These are phyloP conservation scores for Zaprionus davidi DNA, from an alignment of 1,140 invertebrate genomes.

Conservation along the genomic window DNA sequence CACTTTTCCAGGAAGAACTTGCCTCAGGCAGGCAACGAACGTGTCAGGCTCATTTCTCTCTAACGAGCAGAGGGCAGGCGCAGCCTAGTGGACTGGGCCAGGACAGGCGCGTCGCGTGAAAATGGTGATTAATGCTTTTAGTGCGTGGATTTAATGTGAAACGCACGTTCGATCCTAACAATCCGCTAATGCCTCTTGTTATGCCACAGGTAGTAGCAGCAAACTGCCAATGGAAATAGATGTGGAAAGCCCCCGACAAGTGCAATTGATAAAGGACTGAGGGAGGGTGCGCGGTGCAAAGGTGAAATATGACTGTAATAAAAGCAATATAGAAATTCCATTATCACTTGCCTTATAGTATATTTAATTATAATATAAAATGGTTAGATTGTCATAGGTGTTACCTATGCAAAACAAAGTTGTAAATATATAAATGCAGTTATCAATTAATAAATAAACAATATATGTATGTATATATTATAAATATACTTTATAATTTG, in stretches of 20 bases:
- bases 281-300: background rate
- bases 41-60: constrained; percentile 47
- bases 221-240: constrained; percentile 47
- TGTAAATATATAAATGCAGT: background rate
- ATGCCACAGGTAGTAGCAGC: background rate
- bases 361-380: too few species aligned
- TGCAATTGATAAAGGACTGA: constrained; percentile 67
- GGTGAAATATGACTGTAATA: background rate
- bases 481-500: background rate
- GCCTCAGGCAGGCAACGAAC: constrained; percentile 47
- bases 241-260: constrained; percentile 67
- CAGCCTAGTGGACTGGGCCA: constrained; percentile 12
- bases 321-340: background rate
- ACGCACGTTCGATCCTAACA: constrained; percentile 49
- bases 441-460: background rate
- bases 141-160: constrained; percentile 77
- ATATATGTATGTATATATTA: too few species aligned
- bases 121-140: constrained; percentile 80
- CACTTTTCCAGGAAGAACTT: constrained; percentile 72
- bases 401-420: background rate
- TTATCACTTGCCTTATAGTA: too few species aligned
- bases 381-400: background rate
- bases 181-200: background rate
- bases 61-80: constrained; percentile 50
- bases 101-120: constrained; percentile 73